Evolutionary conservation across 2,888 invertebrate genomes (phyloP), one percentile per base, ranked within the genome.

Genomic region (Heliconius sara): DNA sequence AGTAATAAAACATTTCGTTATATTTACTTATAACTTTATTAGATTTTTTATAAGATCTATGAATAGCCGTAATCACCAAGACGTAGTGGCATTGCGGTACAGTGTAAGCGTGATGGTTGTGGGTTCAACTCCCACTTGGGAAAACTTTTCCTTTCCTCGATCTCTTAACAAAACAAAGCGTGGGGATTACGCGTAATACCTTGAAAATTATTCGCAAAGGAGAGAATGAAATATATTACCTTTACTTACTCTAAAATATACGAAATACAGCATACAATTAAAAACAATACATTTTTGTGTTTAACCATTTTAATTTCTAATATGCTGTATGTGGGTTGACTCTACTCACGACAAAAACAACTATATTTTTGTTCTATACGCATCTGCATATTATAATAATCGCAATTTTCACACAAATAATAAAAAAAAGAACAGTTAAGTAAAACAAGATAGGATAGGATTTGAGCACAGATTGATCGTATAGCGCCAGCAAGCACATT

Each of bases 381-480:
- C 19, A 19, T 52, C n/a, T 22, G 57, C 57, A 57, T 10, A 57
- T n/a, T n/a, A n/a, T n/a, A 57, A 6, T 10, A 57, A 68, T 12
- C 34, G 4, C 39, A n/a, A 68, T 34, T 19, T 19, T 30, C 13
- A 34, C 13, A 13, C 1, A 57, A 10, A 57, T 57, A 60, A 34
- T 2, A 34, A 34, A 74, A 34, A 65, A 13, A 60, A 60, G 7
- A 12, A 30, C 39, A 65, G 25, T 57, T 67, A 43, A 43, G 70
- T 25, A 25, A 47, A 70, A 70, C 70, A 67, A 34, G 30, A 66
- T 52, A 65, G 27, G 34, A 52, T 52, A 52, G 27, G 66, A 47
- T 73, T 77, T 39, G 72, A 43, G 34, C 73, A 73, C 77, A 80
- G 80, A 80, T 80, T 80, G 80, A 74, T 75, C 70, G 27, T 63